phyloP scores from a whole-genome alignment of 2,113 vertebrate genomes.

The Protobothrops flavoviridis region DNA sequence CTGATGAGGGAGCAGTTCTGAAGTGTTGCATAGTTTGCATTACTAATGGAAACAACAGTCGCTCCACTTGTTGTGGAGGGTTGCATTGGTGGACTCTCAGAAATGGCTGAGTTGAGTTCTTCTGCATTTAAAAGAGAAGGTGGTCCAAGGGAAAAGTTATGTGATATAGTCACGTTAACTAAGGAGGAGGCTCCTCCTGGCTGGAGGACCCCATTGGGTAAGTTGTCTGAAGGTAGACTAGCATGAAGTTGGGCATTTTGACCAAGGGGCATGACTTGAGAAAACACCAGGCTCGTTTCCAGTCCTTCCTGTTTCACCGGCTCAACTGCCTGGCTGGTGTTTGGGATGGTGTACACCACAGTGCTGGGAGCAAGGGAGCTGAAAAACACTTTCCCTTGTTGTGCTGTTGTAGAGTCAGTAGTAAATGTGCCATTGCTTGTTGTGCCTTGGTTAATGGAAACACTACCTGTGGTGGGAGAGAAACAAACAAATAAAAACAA shows the following conservation, averaged over 20 bases:
- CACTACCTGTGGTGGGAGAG: conserved; percentile 73
- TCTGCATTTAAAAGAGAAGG: conserved; percentile 73
- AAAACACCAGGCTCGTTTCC: conserved; percentile 84
- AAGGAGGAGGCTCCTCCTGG: conserved; percentile 71
- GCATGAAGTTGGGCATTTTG: conserved; percentile 82
- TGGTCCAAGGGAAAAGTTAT: conserved; percentile 72
- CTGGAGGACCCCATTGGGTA: conserved; percentile 71
- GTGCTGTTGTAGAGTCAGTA: conserved; percentile 69
- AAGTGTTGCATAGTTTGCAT: conserved; percentile 78
- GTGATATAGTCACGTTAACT: conserved; percentile 73
- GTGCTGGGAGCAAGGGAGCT: conserved; percentile 83
- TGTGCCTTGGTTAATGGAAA: conserved; percentile 82
- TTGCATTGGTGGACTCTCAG: conserved; percentile 71
- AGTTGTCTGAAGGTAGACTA: conserved; percentile 73
- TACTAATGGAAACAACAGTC: conserved; percentile 83
- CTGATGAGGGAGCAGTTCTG: conserved; percentile 79
- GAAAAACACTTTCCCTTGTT: conserved; percentile 82
- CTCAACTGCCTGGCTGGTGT: conserved; percentile 73
- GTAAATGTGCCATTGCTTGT: conserved; percentile 80
- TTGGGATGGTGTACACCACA: conserved; percentile 90
- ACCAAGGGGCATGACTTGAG: conserved; percentile 87
- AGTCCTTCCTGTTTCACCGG: conserved; percentile 92
- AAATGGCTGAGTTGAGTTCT: conserved; percentile 74
- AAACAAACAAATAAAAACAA: conserved; percentile 24
- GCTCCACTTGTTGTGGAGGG: conserved; percentile 75